Evolutionary conservation across 2,113 vertebrate species (phyloP).

Genomic region (Bothrops jararaca): DNA sequence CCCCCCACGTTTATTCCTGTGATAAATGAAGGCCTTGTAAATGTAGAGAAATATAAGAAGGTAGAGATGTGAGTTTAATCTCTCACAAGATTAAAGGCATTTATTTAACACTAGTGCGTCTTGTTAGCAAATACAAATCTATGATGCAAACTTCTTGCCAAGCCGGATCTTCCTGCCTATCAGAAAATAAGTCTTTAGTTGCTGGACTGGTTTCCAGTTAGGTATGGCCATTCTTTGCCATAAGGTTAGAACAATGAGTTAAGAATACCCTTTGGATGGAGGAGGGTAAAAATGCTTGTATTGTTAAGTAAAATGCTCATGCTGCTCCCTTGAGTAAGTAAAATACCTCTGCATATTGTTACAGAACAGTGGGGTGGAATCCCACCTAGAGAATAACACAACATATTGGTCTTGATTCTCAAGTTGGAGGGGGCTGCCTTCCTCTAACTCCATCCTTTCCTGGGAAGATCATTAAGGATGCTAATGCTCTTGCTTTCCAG

Average conservation of each 20-base stretch:
- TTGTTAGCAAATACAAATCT: neutral
- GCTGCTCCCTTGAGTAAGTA: neutral
- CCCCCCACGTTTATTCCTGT: too few species aligned
- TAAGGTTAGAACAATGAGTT: neutral
- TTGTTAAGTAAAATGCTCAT: neutral
- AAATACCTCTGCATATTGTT: neutral
- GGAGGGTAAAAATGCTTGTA: neutral
- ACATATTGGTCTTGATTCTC: accelerated
- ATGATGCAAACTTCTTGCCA: neutral
- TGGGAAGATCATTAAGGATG: conserved; percentile 65
- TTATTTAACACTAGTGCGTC: neutral
- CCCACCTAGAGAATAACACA: neutral
- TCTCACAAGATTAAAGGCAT: neutral
- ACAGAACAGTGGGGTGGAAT: neutral
- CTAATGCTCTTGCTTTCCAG: conserved; percentile 66
- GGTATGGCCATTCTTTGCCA: neutral
- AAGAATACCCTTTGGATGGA: neutral
- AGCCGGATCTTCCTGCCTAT: accelerated
- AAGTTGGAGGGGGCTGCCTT: neutral
- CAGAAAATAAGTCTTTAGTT: accelerated
- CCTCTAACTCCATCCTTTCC: conserved; percentile 20
- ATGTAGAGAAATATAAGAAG: neutral
- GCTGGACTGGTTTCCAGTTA: neutral
- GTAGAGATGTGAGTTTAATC: neutral
- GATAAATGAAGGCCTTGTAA: neutral